Base-by-base conservation (phyloP, 2,113 vertebrate genomes). In the Odocoileus hemionus region DNA sequence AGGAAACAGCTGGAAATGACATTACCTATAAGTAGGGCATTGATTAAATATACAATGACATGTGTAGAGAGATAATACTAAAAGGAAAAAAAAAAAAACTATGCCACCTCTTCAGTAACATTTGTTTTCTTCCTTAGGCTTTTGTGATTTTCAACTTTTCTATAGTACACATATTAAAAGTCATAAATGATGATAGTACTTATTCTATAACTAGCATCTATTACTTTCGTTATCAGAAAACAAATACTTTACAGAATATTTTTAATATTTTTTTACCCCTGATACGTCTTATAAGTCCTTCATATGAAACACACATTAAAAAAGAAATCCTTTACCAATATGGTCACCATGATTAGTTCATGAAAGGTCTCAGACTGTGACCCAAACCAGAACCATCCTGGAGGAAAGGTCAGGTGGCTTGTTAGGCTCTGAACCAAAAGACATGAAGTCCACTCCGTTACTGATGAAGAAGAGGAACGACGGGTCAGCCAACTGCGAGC, bases 61-160 rank as follows among this genome's bases (percentile, higher is more conserved):
- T 25, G 36, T 47, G 0, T 12, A 74, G 4, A 45, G 54, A 19
- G 4, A 52, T 54, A 19, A 61, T 80, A 57, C 39, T 80, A n/a
- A 93, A 93, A 57, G 6, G 7, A 76, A 97, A 45, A 57, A 80
- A 64, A 80, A 64, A 96, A 36, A 50, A 57, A n/a, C 6, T 12
- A 43, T 36, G 30, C 19, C 39, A 26, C 11, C 14, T 90, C 13
- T 76, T 6, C 50, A 70, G 13, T 55, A 84, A 70, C 7, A 1
- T 89, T 52, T 91, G 4, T 64, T 82, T 95, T 74, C n/a, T 84
- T 90, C 28, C 15, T 60, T 74, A 6, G 5, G 1, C 5, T 80
- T 94, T 80, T 89, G 23, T 33, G 60, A 58, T 95, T 90, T 80
- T 33, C 7, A 86, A 30, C 21, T 88, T 91, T 95, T 76, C 39